Base-by-base conservation (phyloP, 2,888 invertebrate species). In the Scaptomyza reducta region DNA sequence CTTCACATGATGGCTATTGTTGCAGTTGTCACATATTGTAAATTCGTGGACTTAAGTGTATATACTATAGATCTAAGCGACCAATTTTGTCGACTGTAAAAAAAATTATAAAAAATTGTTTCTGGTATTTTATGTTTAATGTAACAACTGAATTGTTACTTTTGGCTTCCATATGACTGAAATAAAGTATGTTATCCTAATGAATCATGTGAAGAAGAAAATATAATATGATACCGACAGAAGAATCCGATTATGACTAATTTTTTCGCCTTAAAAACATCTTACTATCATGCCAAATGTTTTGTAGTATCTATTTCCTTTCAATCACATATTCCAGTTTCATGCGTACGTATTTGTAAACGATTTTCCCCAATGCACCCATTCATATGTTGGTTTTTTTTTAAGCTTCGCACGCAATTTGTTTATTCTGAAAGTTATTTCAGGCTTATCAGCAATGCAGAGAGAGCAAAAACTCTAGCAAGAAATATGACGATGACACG, bases 11-110 rank as follows among this genome's bases (percentile, higher is more conserved):
- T 9, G 11, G 11, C 1, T 9, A 27, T 6, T 22, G 29, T 18
- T 44, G 47, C 5, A 29, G n/a, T 1, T 65, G 57, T 33, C 1
- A 1, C 1, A 41, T 65, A 10, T 22, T 38, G 6, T 50, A 50
- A 50, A n/a, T 27, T 22, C 22, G 22, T 22, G 22, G 22, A 22
- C 22, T 22, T 22, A 22, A 22, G 3, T 2, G 22, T 22, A 22
- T 4, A 22, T 22, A 22, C 22, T 45, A 25, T 1, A 14, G 14
- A 45, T 22, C 22, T 22, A 22, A 22, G 22, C 3, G 3, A 22
- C 2, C 3, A 22, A 22, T 3, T 22, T 22, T 22, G 27, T 7
- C 5, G 27, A 7, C 27, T 7, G 6, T 27, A 7, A 6, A 27
- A 27, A 6, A 27, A 42, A 33, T 13, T 11, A 22, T 22, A 22